Conservation (phyloP, 2,113 vertebrate species). For the Cnemophilus loriae region DNA sequence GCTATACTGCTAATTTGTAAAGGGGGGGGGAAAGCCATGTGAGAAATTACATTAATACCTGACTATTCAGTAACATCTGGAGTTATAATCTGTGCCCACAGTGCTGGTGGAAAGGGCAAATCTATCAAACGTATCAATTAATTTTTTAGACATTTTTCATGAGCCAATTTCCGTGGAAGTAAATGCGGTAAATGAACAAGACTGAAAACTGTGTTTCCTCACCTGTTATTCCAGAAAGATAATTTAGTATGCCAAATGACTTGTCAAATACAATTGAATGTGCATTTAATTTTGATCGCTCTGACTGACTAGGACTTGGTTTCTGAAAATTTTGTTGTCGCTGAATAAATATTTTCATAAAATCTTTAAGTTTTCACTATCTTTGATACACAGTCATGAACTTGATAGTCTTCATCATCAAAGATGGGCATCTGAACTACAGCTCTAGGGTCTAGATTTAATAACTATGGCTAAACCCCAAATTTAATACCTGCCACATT, state of each 20-base stretch:
- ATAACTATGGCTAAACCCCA: not conserved
- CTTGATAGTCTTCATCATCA: not conserved
- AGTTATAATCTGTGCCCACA: not conserved
- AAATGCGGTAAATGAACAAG: not conserved
- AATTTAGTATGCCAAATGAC: not conserved
- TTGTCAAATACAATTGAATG: not conserved
- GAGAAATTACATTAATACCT: not conserved
- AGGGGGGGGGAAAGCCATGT: fast-evolving
- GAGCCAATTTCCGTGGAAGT: not conserved
- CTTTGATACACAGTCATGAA: not conserved
- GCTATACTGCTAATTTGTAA: constrained; percentile 87
- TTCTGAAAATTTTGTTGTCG: not conserved
- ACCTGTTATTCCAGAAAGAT: not conserved
- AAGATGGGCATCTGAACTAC: not conserved
- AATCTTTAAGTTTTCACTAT: not conserved
- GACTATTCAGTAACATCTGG: not conserved
- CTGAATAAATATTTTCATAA: constrained; percentile 13
- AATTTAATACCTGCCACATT: not conserved
- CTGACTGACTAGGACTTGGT: not conserved
- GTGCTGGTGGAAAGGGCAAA: not conserved
- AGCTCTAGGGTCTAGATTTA: not conserved
- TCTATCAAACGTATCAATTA: not conserved
- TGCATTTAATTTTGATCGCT: not conserved
- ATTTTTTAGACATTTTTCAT: not conserved
- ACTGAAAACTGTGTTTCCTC: not conserved